Conservation (phyloP, 2,113 vertebrate genomes). For the Podocnemis expansa region DNA sequence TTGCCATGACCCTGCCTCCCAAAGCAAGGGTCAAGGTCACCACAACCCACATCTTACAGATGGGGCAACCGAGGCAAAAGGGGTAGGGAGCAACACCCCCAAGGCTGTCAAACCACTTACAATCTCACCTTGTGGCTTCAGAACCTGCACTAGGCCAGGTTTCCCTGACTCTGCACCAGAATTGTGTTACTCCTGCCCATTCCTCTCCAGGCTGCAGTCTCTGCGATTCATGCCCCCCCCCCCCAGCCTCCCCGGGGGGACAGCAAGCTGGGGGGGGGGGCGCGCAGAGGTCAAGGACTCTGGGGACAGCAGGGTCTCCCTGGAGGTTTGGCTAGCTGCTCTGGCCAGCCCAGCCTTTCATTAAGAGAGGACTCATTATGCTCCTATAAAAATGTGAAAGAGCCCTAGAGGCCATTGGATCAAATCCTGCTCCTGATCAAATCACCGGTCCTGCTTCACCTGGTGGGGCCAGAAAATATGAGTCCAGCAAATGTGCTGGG, state of each 20-base stretch:
- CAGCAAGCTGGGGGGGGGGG: neutral
- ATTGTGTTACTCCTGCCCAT: neutral
- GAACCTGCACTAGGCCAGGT: neutral
- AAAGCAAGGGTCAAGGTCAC: neutral
- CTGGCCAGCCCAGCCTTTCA: neutral
- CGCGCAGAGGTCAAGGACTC: neutral
- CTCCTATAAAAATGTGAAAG: conserved; percentile 44
- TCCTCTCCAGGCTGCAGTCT: neutral
- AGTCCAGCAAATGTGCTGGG: neutral
- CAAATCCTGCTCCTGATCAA: conserved; percentile 70
- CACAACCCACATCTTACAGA: neutral
- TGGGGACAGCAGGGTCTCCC: accelerated
- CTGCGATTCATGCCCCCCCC: neutral
- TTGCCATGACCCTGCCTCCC: neutral
- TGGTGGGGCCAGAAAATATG: neutral
- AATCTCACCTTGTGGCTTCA: neutral
- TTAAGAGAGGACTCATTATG: conserved; percentile 65
- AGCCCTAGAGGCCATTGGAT: conserved; percentile 50
- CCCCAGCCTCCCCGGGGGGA: no score
- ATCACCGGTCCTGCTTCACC: conserved; percentile 44
- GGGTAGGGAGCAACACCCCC: neutral
- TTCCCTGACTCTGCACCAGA: neutral
- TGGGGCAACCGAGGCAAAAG: neutral
- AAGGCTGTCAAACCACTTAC: neutral
- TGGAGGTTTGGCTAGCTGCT: neutral